Percentiles rank a stretch among this genome's conserved stretches.
These are phyloP conservation scores for Axinella damicornis DNA, from an alignment of 37 sponge, comb jelly and placozoan species.

Conservation along the genomic window DNA sequence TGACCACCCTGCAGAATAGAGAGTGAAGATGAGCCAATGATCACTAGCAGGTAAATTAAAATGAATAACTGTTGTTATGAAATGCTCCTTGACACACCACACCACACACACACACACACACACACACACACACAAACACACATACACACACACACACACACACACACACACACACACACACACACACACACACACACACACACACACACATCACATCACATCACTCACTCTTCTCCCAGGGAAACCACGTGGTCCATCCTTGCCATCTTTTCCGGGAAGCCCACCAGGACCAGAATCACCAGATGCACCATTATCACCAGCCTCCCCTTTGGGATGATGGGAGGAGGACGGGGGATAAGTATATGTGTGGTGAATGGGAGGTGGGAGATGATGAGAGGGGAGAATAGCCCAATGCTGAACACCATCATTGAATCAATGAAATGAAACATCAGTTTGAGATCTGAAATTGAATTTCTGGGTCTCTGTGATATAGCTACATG, in stretches of 20 bases:
- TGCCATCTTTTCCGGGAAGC: conserved; percentile 21
- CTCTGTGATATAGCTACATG: too few species aligned
- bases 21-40: too few species aligned
- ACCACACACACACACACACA: too few species aligned
- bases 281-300: conserved; percentile 32
- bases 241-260: conserved; percentile 34
- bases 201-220: not conserved
- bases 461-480: too few species aligned
- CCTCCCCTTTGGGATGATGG: conserved; percentile 17
- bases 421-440: not conserved
- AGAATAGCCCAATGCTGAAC: not conserved
- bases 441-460: not conserved
- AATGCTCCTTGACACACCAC: too few species aligned
- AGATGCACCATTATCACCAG: conserved; percentile 50
- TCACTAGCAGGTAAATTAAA: too few species aligned
- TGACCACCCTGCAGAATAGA: conserved; percentile 35
- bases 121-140: too few species aligned
- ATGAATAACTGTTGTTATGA: too few species aligned
- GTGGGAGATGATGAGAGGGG: not conserved
- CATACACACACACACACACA: not conserved
- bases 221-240: conserved; percentile 23
- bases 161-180: not conserved
- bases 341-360: conserved; percentile 4
- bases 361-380: not conserved
- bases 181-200: too few species aligned